These are phyloP conservation scores for Avahi laniger DNA, from an alignment of 2,797 vertebrate genomes.

Conservation along the genomic window DNA sequence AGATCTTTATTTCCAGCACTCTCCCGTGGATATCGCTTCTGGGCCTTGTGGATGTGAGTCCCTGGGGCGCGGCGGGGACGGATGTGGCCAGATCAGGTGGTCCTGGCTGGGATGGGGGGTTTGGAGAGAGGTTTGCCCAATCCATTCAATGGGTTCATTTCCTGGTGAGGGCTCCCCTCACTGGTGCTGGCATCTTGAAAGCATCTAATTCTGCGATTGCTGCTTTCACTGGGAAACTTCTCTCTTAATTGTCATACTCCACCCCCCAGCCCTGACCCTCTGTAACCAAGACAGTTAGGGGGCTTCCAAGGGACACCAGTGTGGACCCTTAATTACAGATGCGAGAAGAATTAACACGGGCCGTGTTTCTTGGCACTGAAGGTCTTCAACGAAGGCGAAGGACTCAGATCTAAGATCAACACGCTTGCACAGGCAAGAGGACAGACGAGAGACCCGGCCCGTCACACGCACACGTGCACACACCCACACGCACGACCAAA, in stretches of 20 bases:
- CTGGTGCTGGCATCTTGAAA: neutral
- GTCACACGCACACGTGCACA: fast-evolving
- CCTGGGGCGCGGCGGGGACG: neutral
- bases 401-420: neutral
- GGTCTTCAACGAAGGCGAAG: neutral
- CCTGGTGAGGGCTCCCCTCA: neutral
- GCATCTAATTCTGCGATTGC: neutral
- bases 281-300: neutral
- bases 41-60: neutral
- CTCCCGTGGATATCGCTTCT: neutral
- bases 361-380: neutral
- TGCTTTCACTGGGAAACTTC: neutral
- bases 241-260: neutral
- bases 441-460: neutral
- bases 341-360: fast-evolving
- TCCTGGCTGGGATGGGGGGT: neutral
- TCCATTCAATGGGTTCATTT: neutral
- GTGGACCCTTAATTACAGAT: neutral
- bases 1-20: neutral
- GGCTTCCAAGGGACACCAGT: neutral
- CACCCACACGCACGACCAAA: neutral
- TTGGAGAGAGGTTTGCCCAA: neutral
- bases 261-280: neutral
- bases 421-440: neutral
- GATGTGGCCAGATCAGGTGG: neutral